These are phyloP conservation scores for Phaonia tiefii DNA, from an alignment of 2,888 invertebrate genomes.

Conservation along the genomic window DNA sequence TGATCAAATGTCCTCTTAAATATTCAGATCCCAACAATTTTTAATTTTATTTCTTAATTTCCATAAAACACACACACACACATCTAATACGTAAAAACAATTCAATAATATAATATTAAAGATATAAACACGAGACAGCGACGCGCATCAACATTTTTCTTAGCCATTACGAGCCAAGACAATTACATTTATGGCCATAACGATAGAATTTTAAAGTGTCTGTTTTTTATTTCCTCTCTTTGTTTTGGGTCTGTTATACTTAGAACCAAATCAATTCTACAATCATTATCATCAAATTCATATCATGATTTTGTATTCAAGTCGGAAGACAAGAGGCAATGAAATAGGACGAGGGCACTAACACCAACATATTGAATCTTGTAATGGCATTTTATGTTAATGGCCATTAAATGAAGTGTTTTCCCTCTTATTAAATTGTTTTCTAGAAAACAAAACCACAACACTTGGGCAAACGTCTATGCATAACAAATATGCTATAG, in stretches of 20 bases:
- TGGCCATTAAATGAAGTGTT: constrained; percentile 65
- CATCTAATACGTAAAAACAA: not conserved
- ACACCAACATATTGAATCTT: constrained; percentile 3
- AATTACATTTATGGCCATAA: constrained; percentile 63
- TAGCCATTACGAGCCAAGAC: constrained; percentile 49
- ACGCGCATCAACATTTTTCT: constrained; percentile 25
- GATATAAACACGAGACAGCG: not conserved
- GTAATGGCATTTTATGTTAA: constrained; percentile 56
- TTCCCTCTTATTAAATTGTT: constrained; percentile 36
- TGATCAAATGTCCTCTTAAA: too few species aligned
- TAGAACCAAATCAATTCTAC: constrained; percentile 2
- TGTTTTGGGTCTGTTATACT: not conserved
- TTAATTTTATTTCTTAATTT: constrained; percentile 16
- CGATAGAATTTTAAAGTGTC: constrained; percentile 48
- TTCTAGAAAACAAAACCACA: not conserved
- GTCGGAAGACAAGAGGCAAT: constrained; percentile 2
- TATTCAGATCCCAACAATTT: not conserved
- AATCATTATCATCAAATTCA: constrained; percentile 20
- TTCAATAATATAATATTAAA: not conserved
- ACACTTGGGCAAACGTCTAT: not conserved
- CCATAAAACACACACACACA: constrained; percentile 16
- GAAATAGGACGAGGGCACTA: not conserved
- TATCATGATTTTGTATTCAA: not conserved
- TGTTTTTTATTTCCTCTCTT: constrained; percentile 13
- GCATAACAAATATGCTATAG: not conserved